These are phyloP conservation scores for Seriola dumerili DNA, from an alignment of 2,113 vertebrate genomes.

Conservation along the genomic window DNA sequence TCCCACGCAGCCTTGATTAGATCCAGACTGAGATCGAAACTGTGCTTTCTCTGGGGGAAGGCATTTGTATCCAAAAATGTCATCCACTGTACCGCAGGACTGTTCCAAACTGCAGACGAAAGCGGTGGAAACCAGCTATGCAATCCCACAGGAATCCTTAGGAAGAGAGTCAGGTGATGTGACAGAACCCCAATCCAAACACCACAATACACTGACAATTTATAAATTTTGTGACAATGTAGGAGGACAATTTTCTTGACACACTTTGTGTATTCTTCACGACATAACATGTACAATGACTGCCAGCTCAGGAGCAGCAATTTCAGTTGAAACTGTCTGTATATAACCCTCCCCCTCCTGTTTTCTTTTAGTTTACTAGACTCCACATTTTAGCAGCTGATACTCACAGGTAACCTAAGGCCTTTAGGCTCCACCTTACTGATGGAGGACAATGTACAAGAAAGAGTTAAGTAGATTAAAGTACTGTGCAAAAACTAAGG, in stretches of 20 bases:
- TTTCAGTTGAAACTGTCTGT: neutral
- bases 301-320: conserved; percentile 1
- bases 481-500: conserved; percentile 71
- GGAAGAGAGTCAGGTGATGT: neutral
- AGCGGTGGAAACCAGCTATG: neutral
- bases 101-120: neutral
- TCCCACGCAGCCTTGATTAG: neutral
- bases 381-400: conserved; percentile 61
- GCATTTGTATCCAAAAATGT: neutral
- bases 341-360: neutral
- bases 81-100: neutral
- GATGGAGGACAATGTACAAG: conserved; percentile 80
- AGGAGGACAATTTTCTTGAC: conserved; percentile 10
- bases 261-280: conserved; percentile 17
- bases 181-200: conserved; percentile 29
- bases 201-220: conserved; percentile 29
- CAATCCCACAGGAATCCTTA: neutral
- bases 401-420: conserved; percentile 87
- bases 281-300: conserved; percentile 34
- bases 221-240: conserved; percentile 35
- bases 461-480: conserved; percentile 69
- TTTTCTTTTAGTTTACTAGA: neutral
- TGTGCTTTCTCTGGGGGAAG: neutral
- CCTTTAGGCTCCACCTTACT: conserved; percentile 89
- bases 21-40: conserved; percentile 25